Base-by-base conservation (phyloP, 2,797 vertebrate genomes). In the Bovichtus diacanthus region DNA sequence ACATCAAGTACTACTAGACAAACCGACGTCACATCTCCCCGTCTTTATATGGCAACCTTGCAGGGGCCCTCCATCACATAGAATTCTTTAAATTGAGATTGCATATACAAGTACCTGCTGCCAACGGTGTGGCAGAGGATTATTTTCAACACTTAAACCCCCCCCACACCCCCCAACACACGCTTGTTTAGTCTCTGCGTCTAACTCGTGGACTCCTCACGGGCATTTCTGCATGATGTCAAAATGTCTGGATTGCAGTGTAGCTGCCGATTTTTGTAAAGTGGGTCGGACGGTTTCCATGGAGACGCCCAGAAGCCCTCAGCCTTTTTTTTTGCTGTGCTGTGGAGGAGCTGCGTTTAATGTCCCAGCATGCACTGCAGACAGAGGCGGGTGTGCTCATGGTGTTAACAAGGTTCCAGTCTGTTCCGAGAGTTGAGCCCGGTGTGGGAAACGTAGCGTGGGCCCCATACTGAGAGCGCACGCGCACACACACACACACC, bases 181-280 rank as follows among this genome's bases (percentile, higher is more conserved):
- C 58, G 9, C 44, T 5, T 53, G 18, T 39, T 9, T 74, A 82
- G 88, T 91, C 80, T 88, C 82, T 84, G 84, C 74, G 39, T 77
- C 71, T 81, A 74, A 61, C 59, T 83, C 46, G 46, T 70, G 38
- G 80, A 82, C 86, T 90, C 75, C 67, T 78, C 63, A 25, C 83
- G 74, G 89, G 78, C 70, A 70, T 92, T 91, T 92, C 94, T 91
- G 90, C 90, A 90, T 85, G 66, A 78, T 76, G 88, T 89, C 83
- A 81, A 77, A 84, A 91, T 49, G 63, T 87, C 89, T 84, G 82
- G 78, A 70, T 87, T 80, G 88, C 87, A 90, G 85, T 93, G 87
- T 90, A 94, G 93, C 94, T 95, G 94, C 94, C 93, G 67, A 83
- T 87, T 86, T 90, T 86, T 90, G 81, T 86, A 69, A 90, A 91